Percentiles rank a stretch among this genome's conserved stretches.
These are phyloP conservation scores for Drosophila nigromelanica DNA, from an alignment of 1,140 invertebrate genomes.

Conservation along the genomic window DNA sequence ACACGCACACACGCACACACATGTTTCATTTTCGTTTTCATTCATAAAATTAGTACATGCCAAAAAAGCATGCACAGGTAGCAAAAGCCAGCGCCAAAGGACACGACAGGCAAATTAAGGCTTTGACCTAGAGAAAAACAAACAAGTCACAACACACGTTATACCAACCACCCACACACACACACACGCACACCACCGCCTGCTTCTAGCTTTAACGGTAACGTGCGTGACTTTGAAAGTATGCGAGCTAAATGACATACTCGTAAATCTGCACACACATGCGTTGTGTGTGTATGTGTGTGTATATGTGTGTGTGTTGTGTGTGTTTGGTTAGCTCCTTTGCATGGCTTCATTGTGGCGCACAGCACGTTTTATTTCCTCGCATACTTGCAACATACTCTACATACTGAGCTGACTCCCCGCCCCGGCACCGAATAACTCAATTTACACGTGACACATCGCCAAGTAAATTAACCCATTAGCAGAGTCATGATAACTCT, in stretches of 20 bases:
- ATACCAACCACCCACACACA: conserved; percentile 9
- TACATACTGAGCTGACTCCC: conserved; percentile 15
- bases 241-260: conserved; percentile 73
- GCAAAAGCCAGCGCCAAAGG: conserved; percentile 39
- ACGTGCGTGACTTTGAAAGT: conserved; percentile 80
- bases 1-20: conserved; percentile 27
- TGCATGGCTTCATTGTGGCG: conserved; percentile 78
- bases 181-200: not conserved
- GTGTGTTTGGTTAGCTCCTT: conserved; percentile 48
- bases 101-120: conserved; percentile 75
- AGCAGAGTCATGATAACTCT: conserved; percentile 24
- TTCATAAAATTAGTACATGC: conserved; percentile 67
- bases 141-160: conserved; percentile 51
- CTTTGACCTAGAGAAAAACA: conserved; percentile 81
- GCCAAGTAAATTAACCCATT: conserved; percentile 61
- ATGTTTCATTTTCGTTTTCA: conserved; percentile 50
- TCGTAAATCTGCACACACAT: conserved; percentile 64
- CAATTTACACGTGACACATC: conserved; percentile 78
- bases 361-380: conserved; percentile 79
- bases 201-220: conserved; percentile 44
- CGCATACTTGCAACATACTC: conserved; percentile 36
- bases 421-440: conserved; percentile 56
- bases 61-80: not conserved
- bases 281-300: conserved; percentile 1
- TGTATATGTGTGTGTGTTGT: conserved; percentile 1